Percentiles rank a stretch among this genome's conserved stretches.
These are phyloP conservation scores for Myripristis murdjan DNA, from an alignment of 2,797 vertebrate genomes.

Conservation along the genomic window DNA sequence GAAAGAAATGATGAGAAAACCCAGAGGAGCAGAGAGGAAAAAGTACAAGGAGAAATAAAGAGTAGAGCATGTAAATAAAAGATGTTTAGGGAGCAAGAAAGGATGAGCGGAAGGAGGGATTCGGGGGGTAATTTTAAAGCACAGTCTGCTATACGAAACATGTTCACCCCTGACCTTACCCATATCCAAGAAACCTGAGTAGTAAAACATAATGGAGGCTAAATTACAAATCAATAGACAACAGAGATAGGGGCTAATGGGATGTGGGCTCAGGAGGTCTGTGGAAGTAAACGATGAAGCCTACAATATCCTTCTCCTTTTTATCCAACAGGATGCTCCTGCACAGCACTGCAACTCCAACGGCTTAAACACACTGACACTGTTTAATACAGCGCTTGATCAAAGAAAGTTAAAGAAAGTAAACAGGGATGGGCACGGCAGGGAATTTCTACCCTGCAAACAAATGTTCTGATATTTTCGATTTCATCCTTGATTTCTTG, in stretches of 20 bases:
- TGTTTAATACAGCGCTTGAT: too few species aligned
- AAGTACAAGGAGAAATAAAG: background rate
- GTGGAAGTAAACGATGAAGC: conserved; percentile 40
- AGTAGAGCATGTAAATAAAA: too few species aligned
- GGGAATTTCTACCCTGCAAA: background rate
- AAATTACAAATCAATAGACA: conserved; percentile 72
- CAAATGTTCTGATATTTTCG: background rate
- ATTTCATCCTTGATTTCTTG: background rate
- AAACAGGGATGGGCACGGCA: background rate
- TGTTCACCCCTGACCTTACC: conserved; percentile 46
- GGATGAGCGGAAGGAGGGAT: background rate
- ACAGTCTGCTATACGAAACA: conserved; percentile 2
- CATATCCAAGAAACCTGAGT: conserved; percentile 40
- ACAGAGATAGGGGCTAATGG: conserved; percentile 24
- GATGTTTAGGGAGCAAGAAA: background rate
- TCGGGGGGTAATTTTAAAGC: conserved; percentile 1
- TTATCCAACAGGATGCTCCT: conserved; percentile 7
- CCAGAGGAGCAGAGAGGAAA: background rate
- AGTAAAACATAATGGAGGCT: conserved; percentile 38
- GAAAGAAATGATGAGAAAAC: background rate
- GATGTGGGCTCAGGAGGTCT: conserved; percentile 25
- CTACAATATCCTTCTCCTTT: conserved; percentile 27
- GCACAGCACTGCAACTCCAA: conserved; percentile 9
- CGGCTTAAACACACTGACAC: conserved; percentile 17
- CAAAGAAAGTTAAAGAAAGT: too few species aligned